Base-by-base conservation (phyloP, 2,888 invertebrate genomes). In the Rugalucina vietnamica region DNA sequence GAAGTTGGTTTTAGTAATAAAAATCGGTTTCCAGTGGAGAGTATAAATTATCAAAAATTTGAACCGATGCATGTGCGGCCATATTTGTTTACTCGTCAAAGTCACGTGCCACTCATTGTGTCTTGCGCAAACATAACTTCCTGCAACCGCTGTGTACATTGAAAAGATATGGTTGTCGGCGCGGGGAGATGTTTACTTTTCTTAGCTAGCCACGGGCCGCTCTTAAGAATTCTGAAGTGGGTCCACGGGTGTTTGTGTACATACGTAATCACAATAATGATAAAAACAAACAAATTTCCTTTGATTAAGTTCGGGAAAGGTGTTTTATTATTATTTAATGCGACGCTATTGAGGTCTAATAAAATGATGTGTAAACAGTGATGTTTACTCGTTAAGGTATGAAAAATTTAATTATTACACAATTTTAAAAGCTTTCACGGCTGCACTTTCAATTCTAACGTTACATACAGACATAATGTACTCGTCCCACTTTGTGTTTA, bases 311-410 rank as follows among this genome's bases (percentile, higher is more conserved):
- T 57, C n/a, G 14, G 24, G 29, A 14, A 57, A 27, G 29, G 57
- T 57, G 57, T 57, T 57, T 54, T 57, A 57, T n/a, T 57, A 27
- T 57, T 57, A 57, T 57, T 57, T 57, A 57, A 57, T 57, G 29
- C 14, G 4, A 8, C 27, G 21, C 29, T 57, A 14, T 57, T 57
- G 57, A 57, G 29, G 27, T 57, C 57, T n/a, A 12, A 57, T 27
- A 57, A 57, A 57, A 27, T 27, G 27, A 27, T 8, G 4, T 10
- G 57, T 57, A 57, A 57, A 57, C 57, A 57, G 4, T 4, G 1
- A n/a, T 10, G 29, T 21, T 57, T 27, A 57, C 10, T 57, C 57
- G 57, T 14, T 57, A 57, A 57, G 24, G 57, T 27, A 57, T 57
- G 57, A 29, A 29, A 57, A 57, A 57, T 57, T 57, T 57, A 57